Base-by-base conservation (phyloP, 2,888 invertebrate genomes). In the Acrocera orbiculus region DNA sequence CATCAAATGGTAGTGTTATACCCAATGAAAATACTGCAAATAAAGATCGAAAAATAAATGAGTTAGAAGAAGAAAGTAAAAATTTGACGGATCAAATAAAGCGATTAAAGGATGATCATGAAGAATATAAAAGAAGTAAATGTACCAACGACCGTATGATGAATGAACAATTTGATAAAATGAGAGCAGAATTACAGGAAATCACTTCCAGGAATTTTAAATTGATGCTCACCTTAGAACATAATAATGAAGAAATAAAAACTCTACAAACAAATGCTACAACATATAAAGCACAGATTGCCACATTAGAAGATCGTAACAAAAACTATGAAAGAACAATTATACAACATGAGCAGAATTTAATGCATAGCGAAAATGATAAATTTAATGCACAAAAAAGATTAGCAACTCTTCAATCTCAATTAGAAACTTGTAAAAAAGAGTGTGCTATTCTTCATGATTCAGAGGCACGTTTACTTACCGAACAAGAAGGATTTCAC, bases 221-320 rank as follows among this genome's bases (percentile, higher is more conserved):
- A 54, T 63, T 87, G 30, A 65, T 76, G 30, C 79, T 86, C 1
- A 78, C 83, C 48, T 66, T 78, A 16, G 89, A 92, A 52, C 81
- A 80, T 47, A 74, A 78, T 36, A 79, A 79, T 47, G 87, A 92
- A 53, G 73, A 85, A 40, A 73, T 82, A 40, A 83, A 86, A 57
- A 65, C 77, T 37, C 58, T 78, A 37, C 76, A 80, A 50, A 70
- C 73, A 24, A 78, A 77, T 50, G 66, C 73, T 17, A 70, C 73
- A 9, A 74, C 80, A 7, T 85, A 82, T 52, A 87, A 85, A 54
- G 79, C 81, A 44, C 92, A 93, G 64, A 83, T 90, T 33, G 63
- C 70, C 15, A 72, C 79, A 1, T 62, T 90, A 27, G 86, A 89
- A 59, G 85, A 90, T 47, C 81, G 86, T 46, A 83, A 81, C 50